Percentiles rank a stretch among this genome's conserved stretches.
Evolutionary conservation across 2,888 invertebrate genomes (phyloP).

Genomic region (Thymelicus lineola): DNA sequence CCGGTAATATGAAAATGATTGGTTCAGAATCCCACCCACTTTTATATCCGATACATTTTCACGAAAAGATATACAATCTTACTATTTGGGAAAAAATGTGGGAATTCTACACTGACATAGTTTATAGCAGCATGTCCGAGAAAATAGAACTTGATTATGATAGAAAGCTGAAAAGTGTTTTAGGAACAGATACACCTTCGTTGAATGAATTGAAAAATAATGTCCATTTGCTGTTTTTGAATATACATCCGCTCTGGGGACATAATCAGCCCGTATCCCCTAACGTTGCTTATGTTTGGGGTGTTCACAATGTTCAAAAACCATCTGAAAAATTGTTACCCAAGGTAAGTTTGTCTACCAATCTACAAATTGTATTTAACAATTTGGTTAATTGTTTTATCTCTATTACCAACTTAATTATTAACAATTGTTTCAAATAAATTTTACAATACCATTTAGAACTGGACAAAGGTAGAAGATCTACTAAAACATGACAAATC

Average conservation of each 20-base stretch:
- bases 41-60: conserved; percentile 41
- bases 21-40: conserved; percentile 50
- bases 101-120: not conserved
- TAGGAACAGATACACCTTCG: conserved; percentile 43
- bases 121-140: not conserved
- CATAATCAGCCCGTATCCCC: conserved; percentile 64
- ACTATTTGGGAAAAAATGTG: conserved; percentile 14
- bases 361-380: too few relatives aligned
- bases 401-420: too few relatives aligned
- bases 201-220: conserved; percentile 33
- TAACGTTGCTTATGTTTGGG: conserved; percentile 63
- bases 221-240: conserved; percentile 55
- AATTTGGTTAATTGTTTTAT: too few relatives aligned
- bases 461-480: too few relatives aligned
- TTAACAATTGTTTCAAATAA: too few relatives aligned
- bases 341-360: conserved; percentile 47
- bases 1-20: conserved; percentile 39
- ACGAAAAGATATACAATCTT: conserved; percentile 2
- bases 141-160: conserved; percentile 14
- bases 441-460: too few relatives aligned
- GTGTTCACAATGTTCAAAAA: conserved; percentile 64
- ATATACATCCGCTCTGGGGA: conserved; percentile 62
- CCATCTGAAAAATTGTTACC: conserved; percentile 57
- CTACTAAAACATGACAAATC: too few relatives aligned
- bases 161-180: conserved; percentile 27